Percentiles rank a stretch among this genome's conserved stretches.
Evolutionary conservation across 2,113 vertebrate genomes (phyloP).

Genomic region (Calyptomena viridis): DNA sequence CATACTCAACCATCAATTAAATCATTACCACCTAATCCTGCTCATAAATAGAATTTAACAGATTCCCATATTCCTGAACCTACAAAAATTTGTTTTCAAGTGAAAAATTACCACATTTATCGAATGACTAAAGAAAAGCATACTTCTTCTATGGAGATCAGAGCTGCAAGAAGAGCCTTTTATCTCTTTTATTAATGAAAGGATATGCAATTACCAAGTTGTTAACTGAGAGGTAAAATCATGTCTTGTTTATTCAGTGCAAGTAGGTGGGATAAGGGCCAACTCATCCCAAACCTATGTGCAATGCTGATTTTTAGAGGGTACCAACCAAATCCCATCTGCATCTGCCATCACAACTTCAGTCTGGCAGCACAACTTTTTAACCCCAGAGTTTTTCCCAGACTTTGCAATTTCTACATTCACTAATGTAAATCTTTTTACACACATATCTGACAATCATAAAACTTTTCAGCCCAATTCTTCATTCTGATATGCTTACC

Average conservation of each 20-base stretch:
- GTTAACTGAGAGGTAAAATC: neutral
- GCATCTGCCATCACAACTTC: neutral
- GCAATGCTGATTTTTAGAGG: neutral
- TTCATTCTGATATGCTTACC: neutral
- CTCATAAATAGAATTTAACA: constrained; percentile 58
- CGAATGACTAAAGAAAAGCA: neutral
- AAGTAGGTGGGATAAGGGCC: neutral
- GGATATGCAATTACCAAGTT: neutral
- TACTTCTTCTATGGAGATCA: neutral
- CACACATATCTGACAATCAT: neutral
- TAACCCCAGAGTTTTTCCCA: neutral
- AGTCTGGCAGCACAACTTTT: neutral
- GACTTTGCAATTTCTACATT: neutral
- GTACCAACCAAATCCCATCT: neutral
- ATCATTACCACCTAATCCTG: constrained; percentile 71
- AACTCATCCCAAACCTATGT: neutral
- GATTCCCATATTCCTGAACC: constrained; percentile 58
- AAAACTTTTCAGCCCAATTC: neutral
- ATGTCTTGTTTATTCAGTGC: neutral
- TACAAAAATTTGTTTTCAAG: constrained; percentile 58
- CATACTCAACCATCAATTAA: constrained; percentile 72
- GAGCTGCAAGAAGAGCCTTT: neutral
- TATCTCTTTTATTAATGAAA: neutral
- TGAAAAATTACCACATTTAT: constrained; percentile 53
- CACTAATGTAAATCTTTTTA: neutral